Conservation (phyloP, 2,888 invertebrate species). For the Rugalucina vietnamica region DNA sequence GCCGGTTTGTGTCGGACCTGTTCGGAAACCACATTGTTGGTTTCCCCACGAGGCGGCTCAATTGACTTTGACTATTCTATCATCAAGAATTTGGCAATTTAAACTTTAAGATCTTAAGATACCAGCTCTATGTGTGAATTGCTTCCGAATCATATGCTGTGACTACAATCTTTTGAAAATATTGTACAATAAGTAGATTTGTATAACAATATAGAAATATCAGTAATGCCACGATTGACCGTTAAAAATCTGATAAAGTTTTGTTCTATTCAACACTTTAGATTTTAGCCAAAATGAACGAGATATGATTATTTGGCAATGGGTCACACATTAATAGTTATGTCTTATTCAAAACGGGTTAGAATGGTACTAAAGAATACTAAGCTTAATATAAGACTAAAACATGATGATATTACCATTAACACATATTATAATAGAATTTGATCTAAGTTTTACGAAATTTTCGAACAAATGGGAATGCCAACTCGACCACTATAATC, state of each 20-base stretch:
- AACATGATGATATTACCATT: too few relatives aligned
- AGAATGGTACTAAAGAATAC: too few relatives aligned
- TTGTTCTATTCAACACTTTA: not conserved
- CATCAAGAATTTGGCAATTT: slow-evolving; percentile 3
- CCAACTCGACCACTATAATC: too few relatives aligned
- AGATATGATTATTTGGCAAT: not conserved
- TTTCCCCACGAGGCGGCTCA: not conserved
- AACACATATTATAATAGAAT: too few relatives aligned
- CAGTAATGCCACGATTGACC: not conserved
- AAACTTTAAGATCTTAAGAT: not conserved
- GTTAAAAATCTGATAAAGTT: not conserved
- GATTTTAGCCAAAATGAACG: not conserved
- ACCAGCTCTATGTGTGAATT: not conserved
- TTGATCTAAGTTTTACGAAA: too few relatives aligned
- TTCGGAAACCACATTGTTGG: not conserved
- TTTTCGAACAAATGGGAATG: too few relatives aligned
- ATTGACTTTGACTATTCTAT: not conserved
- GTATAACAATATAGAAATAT: not conserved
- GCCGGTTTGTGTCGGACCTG: not conserved
- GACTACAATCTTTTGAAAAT: not conserved
- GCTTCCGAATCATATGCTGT: not conserved
- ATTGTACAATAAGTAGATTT: not conserved
- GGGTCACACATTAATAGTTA: not conserved
- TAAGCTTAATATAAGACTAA: too few relatives aligned
- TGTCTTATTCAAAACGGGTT: too few relatives aligned